Evolutionary conservation across 2,113 vertebrate species (phyloP).

Genomic region (Megalops atlanticus): DNA sequence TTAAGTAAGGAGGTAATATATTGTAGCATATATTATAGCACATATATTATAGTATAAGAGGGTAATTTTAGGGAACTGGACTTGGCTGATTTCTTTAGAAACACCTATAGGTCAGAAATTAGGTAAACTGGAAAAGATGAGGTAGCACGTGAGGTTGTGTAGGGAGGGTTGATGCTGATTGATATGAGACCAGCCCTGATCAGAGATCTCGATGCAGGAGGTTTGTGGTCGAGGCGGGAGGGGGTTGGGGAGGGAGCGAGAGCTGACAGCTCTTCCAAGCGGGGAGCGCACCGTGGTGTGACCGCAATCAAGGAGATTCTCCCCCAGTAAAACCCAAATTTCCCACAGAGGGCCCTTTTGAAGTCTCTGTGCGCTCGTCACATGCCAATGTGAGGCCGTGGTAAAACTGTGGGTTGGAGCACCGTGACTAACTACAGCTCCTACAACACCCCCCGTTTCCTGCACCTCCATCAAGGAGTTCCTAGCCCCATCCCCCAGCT

Average conservation of each 20-base stretch:
- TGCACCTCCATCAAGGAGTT: too few relatives aligned
- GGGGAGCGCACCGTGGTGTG: not conserved
- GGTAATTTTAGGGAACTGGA: too few relatives aligned
- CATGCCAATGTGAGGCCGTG: not conserved
- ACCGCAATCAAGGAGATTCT: not conserved
- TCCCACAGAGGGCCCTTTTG: constrained; percentile 12
- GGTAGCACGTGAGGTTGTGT: not conserved
- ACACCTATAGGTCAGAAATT: too few relatives aligned
- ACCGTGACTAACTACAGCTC: not conserved
- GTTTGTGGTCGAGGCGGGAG: not conserved
- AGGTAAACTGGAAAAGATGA: too few relatives aligned
- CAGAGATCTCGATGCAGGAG: not conserved
- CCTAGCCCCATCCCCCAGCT: too few relatives aligned
- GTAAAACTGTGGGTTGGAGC: constrained; percentile 10
- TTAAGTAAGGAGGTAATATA: too few relatives aligned
- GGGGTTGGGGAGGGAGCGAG: not conserved
- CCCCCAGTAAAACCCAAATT: constrained; percentile 12
- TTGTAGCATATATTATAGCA: too few relatives aligned
- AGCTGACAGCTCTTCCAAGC: not conserved
- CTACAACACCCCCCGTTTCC: not conserved
- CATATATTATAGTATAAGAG: too few relatives aligned
- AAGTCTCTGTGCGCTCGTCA: constrained; percentile 23
- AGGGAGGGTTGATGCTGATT: not conserved
- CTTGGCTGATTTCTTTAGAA: too few relatives aligned
- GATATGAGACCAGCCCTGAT: not conserved